Conservation (phyloP, 1,140 invertebrate species). For the Euwallacea similis region DNA sequence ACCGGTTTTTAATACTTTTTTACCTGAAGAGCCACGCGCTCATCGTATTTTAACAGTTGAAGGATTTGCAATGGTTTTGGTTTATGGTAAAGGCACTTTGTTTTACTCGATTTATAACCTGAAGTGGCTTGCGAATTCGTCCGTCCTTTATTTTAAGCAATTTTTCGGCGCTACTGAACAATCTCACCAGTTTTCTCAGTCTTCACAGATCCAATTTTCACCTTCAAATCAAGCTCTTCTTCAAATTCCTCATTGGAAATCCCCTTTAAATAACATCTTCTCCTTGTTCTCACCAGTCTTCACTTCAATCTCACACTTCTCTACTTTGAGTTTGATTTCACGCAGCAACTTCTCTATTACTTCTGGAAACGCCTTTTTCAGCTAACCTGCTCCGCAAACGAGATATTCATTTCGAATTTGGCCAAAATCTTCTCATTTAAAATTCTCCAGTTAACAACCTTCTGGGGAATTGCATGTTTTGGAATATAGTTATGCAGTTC, state of each 20-base stretch:
- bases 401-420: slow-evolving; percentile 64
- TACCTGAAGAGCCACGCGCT: slow-evolving; percentile 45
- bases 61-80: too few relatives aligned
- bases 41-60: not conserved
- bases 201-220: slow-evolving; percentile 35
- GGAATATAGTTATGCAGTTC: slow-evolving; percentile 76
- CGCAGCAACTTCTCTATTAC: slow-evolving; percentile 66
- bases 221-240: slow-evolving; percentile 42
- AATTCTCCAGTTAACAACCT: slow-evolving; percentile 74
- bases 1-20: slow-evolving; percentile 45
- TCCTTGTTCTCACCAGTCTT: slow-evolving; percentile 37
- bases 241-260: slow-evolving; percentile 12
- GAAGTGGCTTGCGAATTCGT: too few relatives aligned
- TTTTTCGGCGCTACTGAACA: too few relatives aligned
- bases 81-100: too few relatives aligned
- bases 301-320: slow-evolving; percentile 47
- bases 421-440: slow-evolving; percentile 67
- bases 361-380: slow-evolving; percentile 63
- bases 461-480: slow-evolving; percentile 65
- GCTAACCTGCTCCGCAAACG: slow-evolving; percentile 60
- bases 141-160: too few relatives aligned
- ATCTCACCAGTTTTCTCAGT: too few relatives aligned
- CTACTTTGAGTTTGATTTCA: slow-evolving; percentile 56
- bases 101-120: too few relatives aligned
- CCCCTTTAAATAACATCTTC: slow-evolving; percentile 44